Percentiles rank a stretch among this genome's conserved stretches.
Evolutionary conservation across 1,140 invertebrate genomes (phyloP).

Genomic region (Bradysia coprophila): DNA sequence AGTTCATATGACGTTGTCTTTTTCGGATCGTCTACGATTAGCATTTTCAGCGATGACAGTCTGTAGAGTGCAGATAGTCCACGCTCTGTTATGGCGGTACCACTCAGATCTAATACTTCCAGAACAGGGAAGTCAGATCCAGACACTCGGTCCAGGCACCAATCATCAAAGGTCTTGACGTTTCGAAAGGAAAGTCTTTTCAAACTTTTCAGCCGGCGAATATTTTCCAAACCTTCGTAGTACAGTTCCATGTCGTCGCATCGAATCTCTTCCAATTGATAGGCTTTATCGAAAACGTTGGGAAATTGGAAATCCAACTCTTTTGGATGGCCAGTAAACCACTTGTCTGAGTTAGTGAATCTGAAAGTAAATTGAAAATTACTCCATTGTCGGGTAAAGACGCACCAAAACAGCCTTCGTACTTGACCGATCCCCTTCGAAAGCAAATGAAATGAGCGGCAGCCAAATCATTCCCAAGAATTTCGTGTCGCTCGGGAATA

Average conservation of each 20-base stretch:
- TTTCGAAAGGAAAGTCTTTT: conserved; percentile 43
- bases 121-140: conserved; percentile 34
- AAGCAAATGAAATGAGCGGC: conserved; percentile 50
- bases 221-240: conserved; percentile 53
- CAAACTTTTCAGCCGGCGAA: conserved; percentile 35
- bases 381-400: too few relatives aligned
- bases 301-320: conserved; percentile 34
- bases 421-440: conserved; percentile 44
- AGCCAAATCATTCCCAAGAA: conserved; percentile 48
- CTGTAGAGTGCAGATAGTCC: conserved; percentile 45
- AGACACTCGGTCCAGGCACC: conserved; percentile 46
- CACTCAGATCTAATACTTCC: conserved; percentile 56
- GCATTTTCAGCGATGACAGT: conserved; percentile 30
- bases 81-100: conserved; percentile 37
- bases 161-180: conserved; percentile 50
- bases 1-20: conserved; percentile 31
- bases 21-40: conserved; percentile 30
- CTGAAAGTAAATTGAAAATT: not conserved
- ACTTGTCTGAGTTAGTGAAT: conserved; percentile 32
- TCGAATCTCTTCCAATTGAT: conserved; percentile 47
- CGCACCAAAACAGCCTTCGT: not conserved
- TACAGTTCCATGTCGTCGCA: conserved; percentile 34
- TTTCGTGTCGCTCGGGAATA: conserved; percentile 25
- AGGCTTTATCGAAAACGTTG: conserved; percentile 26
- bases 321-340: conserved; percentile 34